Percentiles rank a stretch among this genome's conserved stretches.
Evolutionary conservation across 2,113 vertebrate genomes (phyloP).

Genomic region (Scopus umbretta): DNA sequence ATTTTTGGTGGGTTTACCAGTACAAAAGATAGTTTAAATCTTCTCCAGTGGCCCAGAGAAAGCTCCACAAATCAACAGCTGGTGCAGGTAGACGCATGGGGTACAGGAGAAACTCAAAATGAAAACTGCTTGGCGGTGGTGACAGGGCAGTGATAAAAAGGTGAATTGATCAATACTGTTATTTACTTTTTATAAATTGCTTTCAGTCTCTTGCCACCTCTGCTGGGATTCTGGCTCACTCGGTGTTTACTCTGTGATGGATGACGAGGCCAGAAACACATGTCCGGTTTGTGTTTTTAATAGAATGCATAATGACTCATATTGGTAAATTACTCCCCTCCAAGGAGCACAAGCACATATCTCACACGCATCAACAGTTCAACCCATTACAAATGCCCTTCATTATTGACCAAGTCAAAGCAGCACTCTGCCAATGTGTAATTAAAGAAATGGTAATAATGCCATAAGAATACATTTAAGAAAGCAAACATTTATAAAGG

Average conservation of each 20-base stretch:
- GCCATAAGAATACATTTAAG: background rate
- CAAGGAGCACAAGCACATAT: constrained; percentile 4
- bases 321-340: constrained; percentile 57
- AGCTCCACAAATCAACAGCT: constrained; percentile 34
- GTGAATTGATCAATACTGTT: constrained; percentile 53
- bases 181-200: constrained; percentile 67
- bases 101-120: background rate
- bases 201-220: constrained; percentile 11
- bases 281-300: constrained; percentile 41
- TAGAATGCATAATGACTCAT: constrained; percentile 43
- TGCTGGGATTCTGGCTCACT: constrained; percentile 22
- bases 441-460: constrained; percentile 29
- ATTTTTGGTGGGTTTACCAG: background rate
- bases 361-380: constrained; percentile 13
- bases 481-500: background rate
- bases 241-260: constrained; percentile 49
- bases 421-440: background rate
- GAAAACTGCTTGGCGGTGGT: background rate
- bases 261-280: constrained; percentile 49
- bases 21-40: background rate
- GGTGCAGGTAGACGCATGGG: background rate
- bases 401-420: background rate
- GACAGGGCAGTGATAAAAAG: constrained; percentile 56
- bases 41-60: background rate
- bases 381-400: background rate